Conservation (phyloP, 2,888 invertebrate species). For the Cheilosia grossa region DNA sequence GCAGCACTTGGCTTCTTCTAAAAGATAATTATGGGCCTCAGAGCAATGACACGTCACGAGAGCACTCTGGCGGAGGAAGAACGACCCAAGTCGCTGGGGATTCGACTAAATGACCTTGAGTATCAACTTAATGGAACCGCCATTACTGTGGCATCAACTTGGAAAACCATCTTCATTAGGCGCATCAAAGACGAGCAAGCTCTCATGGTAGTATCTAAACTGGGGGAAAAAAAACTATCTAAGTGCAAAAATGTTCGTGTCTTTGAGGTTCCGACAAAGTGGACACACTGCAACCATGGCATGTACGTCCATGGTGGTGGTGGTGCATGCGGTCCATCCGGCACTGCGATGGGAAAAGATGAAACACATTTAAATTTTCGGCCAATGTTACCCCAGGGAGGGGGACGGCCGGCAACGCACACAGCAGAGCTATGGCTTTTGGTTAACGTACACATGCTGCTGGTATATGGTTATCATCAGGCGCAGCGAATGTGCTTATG, state of each 20-base stretch:
- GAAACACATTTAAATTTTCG: slow-evolving; percentile 56
- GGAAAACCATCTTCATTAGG: slow-evolving; percentile 58
- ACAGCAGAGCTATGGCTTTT: slow-evolving; percentile 20
- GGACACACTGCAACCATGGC: slow-evolving; percentile 54
- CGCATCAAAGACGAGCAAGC: not conserved
- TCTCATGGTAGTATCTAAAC: not conserved
- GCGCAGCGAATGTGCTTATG: slow-evolving; percentile 59
- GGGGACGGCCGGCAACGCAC: not conserved
- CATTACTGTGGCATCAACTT: slow-evolving; percentile 14
- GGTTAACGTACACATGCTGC: slow-evolving; percentile 1
- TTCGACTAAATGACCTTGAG: slow-evolving; percentile 49
- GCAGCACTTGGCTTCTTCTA: slow-evolving; percentile 6
- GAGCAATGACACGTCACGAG: not conserved
- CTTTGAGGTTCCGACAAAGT: slow-evolving; percentile 58
- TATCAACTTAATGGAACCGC: slow-evolving; percentile 24
- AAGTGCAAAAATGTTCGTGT: not conserved
- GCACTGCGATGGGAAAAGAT: slow-evolving; percentile 22
- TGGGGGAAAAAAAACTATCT: slow-evolving; percentile 2
- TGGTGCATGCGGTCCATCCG: too few species aligned
- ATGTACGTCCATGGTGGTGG: slow-evolving; percentile 7
- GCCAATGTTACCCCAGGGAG: slow-evolving; percentile 48
- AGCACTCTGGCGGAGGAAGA: slow-evolving; percentile 5
- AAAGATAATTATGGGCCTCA: slow-evolving; percentile 20
- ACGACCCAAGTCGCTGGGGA: slow-evolving; percentile 9
- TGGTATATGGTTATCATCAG: slow-evolving; percentile 11